These are phyloP conservation scores for Spea multiplicata DNA, from an alignment of 2,113 vertebrate species.

Conservation along the genomic window DNA sequence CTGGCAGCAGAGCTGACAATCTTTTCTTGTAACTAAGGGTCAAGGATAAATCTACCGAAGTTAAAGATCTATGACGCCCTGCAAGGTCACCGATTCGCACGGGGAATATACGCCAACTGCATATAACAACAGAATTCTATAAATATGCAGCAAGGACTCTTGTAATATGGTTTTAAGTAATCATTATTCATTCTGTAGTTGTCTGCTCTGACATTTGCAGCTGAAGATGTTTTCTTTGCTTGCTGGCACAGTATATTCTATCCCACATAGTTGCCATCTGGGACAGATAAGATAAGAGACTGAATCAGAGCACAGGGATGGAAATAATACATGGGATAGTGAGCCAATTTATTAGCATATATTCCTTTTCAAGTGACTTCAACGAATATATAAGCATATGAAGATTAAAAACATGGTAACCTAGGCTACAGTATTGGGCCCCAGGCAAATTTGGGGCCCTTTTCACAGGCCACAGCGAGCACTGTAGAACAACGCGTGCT, in stretches of 20 bases:
- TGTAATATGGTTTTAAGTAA: background rate
- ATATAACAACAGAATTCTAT: background rate
- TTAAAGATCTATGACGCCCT: no score
- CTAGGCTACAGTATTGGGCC: no score
- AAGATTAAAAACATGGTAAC: no score
- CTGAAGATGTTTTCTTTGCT: constrained; percentile 11
- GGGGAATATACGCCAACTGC: background rate
- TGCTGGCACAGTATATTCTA: background rate
- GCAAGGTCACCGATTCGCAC: background rate
- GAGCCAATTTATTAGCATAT: no score
- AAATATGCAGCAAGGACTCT: background rate
- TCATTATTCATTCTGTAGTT: constrained; percentile 8
- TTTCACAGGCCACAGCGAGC: no score
- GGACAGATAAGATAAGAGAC: constrained; percentile 1
- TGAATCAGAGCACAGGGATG: background rate
- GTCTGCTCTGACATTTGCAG: constrained; percentile 1
- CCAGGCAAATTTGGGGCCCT: no score
- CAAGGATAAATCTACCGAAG: no score
- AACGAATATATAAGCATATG: no score
- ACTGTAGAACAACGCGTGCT: no score
- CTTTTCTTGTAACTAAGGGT: no score
- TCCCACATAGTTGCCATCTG: constrained; percentile 22
- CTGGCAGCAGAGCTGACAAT: no score
- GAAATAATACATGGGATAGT: background rate
- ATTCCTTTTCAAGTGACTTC: no score